These are phyloP conservation scores for Chironomus tentans DNA, from an alignment of 2,888 invertebrate genomes.

Conservation along the genomic window DNA sequence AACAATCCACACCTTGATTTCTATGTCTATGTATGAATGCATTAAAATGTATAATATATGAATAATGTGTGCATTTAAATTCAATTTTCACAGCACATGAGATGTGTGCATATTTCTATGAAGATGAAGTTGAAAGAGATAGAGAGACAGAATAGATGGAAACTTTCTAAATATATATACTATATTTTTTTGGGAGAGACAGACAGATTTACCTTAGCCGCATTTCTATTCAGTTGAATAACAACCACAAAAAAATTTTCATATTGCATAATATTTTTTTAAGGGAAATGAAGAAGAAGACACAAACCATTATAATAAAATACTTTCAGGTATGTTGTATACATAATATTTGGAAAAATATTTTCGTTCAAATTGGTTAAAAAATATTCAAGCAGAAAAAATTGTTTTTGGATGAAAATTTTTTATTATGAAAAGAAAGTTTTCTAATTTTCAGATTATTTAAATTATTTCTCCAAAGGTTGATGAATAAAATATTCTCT, in stretches of 20 bases:
- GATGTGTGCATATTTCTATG: not conserved
- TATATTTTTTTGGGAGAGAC: not conserved
- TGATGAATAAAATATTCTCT: too few species aligned
- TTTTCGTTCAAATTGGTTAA: not conserved
- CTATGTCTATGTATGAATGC: not conserved
- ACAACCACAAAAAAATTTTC: not conserved
- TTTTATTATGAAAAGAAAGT: too few species aligned
- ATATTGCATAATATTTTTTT: not conserved
- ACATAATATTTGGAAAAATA: not conserved
- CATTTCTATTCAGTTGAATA: not conserved
- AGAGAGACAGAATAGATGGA: not conserved
- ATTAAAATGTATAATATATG: not conserved
- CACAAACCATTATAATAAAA: slow-evolving; percentile 3
- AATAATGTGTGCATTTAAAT: not conserved
- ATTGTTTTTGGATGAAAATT: too few species aligned
- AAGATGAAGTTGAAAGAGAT: not conserved
- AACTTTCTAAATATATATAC: too few species aligned
- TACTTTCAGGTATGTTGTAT: not conserved
- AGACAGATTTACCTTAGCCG: not conserved
- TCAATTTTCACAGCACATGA: not conserved
- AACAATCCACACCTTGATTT: too few species aligned
- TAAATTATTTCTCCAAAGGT: too few species aligned
- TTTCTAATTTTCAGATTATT: too few species aligned
- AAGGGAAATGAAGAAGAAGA: not conserved
- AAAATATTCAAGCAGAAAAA: too few species aligned